A percentile compares a stretch with the other conserved stretches of the same genome.
phyloP scores from a whole-genome alignment of 2,797 vertebrate species.

The Xenops minutus region DNA sequence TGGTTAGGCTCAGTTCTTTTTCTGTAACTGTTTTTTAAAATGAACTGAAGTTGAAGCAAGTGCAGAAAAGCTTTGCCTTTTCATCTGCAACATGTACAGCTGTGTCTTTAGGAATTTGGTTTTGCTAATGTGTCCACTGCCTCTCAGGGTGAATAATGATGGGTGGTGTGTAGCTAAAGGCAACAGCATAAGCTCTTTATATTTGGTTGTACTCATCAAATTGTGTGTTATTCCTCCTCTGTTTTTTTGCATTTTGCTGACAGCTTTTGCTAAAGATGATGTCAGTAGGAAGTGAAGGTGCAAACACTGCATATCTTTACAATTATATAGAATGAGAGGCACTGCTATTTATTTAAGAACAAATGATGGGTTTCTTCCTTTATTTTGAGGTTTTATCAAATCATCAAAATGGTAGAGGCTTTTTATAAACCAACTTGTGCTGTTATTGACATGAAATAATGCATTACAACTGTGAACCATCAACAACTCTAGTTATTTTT shows the following conservation, averaged over 20 bases:
- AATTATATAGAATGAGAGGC: neutral
- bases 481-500: neutral
- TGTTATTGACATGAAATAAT: neutral
- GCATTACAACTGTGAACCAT: neutral
- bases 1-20: neutral
- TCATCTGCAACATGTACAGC: neutral
- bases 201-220: neutral
- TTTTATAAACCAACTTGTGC: neutral
- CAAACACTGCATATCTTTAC: neutral
- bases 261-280: neutral
- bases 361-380: neutral
- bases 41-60: neutral
- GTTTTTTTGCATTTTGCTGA: constrained; percentile 10
- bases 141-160: neutral
- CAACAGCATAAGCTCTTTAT: neutral
- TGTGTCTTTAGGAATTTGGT: neutral
- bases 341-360: neutral
- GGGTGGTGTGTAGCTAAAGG: neutral
- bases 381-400: neutral
- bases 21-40: neutral
- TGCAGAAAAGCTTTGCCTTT: neutral
- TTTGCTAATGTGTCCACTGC: neutral
- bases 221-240: neutral
- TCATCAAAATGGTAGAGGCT: neutral
- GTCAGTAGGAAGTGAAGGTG: constrained; percentile 15